These are phyloP conservation scores for Pedicia rivosa DNA, from an alignment of 2,888 invertebrate species.

Conservation along the genomic window DNA sequence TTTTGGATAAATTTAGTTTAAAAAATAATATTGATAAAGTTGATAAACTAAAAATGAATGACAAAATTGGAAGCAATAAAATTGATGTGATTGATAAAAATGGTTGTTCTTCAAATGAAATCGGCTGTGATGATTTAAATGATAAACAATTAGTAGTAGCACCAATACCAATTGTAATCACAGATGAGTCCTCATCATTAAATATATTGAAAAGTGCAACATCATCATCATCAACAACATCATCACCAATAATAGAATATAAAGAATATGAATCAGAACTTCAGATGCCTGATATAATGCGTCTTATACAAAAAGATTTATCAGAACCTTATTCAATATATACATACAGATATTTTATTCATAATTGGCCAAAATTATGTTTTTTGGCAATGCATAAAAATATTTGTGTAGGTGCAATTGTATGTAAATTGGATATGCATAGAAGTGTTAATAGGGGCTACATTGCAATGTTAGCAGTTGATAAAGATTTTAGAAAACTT, in stretches of 20 bases:
- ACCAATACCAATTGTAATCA: not conserved
- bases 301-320: constrained; percentile 95
- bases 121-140: not conserved
- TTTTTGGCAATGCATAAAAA: constrained; percentile 83
- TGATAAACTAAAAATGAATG: not conserved
- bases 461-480: constrained; percentile 98
- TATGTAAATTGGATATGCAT: constrained; percentile 94
- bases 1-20: not conserved
- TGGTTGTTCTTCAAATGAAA: not conserved
- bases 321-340: constrained; percentile 99
- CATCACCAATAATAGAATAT: constrained; percentile 26
- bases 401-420: constrained; percentile 92
- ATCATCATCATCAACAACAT: not conserved
- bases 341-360: constrained; percentile 99
- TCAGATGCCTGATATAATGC: constrained; percentile 98
- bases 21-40: constrained; percentile 1
- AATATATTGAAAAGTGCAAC: not conserved
- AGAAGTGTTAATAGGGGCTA: constrained; percentile 88
- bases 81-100: not conserved
- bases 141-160: not conserved
- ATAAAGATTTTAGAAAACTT: constrained; percentile 83
- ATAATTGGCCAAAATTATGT: constrained; percentile 99
- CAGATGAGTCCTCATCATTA: not conserved
- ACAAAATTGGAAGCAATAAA: constrained; percentile 1
- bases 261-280: constrained; percentile 83